phyloP scores from a whole-genome alignment of 1,140 invertebrate species.

The Leptinotarsa texana region DNA sequence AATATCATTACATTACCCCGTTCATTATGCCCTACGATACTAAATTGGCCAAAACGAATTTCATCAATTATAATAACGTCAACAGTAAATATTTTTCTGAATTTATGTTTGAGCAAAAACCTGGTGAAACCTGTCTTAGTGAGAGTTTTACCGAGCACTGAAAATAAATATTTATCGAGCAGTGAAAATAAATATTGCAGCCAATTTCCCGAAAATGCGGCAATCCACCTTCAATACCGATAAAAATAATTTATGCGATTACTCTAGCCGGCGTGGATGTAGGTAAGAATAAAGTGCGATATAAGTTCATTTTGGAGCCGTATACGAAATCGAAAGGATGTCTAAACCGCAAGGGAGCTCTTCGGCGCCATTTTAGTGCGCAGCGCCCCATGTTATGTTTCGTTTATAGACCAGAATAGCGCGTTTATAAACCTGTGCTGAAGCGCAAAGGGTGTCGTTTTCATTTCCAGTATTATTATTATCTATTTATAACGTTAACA shows the following conservation, averaged over 20 bases:
- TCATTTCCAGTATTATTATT: constrained; percentile 52
- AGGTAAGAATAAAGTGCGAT: constrained; percentile 21
- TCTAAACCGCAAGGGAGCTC: constrained; percentile 45
- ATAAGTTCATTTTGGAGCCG: constrained; percentile 28
- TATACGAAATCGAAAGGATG: constrained; percentile 43
- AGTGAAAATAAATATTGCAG: constrained; percentile 12
- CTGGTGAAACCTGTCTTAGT: no score
- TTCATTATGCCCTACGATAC: no score
- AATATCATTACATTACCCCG: no score
- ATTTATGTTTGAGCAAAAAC: no score
- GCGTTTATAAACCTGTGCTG: constrained; percentile 51
- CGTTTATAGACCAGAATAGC: constrained; percentile 52
- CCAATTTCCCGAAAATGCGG: constrained; percentile 15
- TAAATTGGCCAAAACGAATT: no score
- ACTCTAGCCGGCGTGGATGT: constrained; percentile 6
- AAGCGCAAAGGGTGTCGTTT: constrained; percentile 50
- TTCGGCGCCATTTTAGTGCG: constrained; percentile 47
- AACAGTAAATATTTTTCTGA: no score
- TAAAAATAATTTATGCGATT: constrained; percentile 24
- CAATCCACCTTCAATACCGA: constrained; percentile 17
- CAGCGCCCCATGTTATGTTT: constrained; percentile 52
- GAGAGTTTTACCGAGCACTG: no score
- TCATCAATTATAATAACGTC: no score
- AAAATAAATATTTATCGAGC: background rate
- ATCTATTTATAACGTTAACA: constrained; percentile 39